Evolutionary conservation across 2,888 invertebrate genomes (phyloP), one percentile per base, ranked within the genome.

Genomic region (Drosophila borealis): DNA sequence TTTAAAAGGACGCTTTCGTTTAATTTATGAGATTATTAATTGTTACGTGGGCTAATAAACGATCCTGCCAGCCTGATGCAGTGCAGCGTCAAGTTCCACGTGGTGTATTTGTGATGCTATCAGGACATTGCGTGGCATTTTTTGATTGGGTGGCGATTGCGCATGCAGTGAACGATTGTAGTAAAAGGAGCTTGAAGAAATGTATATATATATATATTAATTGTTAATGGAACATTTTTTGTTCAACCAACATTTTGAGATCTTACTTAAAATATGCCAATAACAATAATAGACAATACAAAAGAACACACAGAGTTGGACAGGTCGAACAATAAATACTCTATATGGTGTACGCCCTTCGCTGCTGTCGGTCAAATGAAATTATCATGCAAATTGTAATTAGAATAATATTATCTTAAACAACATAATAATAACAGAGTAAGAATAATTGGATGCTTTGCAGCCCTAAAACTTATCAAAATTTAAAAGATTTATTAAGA

Each of bases 1-100:
- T 36, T 44, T 51, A 37, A 74, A 48, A 13, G 33, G 41, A 9
- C 19, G 42, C 36, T 57, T 64, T 61, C 44, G 55, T 70, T 75
- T 63, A 44, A 65, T 61, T 74, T 62, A 51, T 53, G 60, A 67
- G 54, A 51, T 62, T 46, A 45, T 56, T 57, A 55, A 68, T 71
- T 69, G 36, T 51, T 45, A 48, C 25, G 36, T 53, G 8, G 9
- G 25, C 56, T 49, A 49, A 62, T 59, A 65, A 68, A 62, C 42
- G 56, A 74, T 61, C 33, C 29, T 37, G 11, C 17, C 9, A 37
- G 37, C 44, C 49, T 19, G 10, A 39, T 42, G 45, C 54, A 54
- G 13, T 45, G 36, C 56, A 63, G 6, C 55, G 13, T 29, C 44
- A 63, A 53, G 56, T 65, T 29, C 29, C 71, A 55, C 71, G 48